A percentile compares a stretch with the other conserved stretches of the same genome.
Conservation (phyloP, 2,797 vertebrate species). For the Myotis myotis region DNA sequence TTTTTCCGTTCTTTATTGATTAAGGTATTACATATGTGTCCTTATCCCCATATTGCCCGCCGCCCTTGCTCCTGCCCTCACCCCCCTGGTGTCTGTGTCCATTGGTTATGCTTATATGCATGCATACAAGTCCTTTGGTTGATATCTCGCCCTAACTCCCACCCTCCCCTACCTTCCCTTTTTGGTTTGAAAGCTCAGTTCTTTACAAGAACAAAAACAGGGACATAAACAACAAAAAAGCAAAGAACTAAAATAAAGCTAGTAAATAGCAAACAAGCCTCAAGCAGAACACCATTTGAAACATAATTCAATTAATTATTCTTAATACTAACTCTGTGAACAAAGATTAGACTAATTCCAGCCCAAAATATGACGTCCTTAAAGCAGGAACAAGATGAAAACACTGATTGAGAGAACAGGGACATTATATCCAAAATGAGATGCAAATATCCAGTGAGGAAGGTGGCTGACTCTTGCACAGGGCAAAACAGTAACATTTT, state of each 20-base stretch:
- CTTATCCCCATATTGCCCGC: no score
- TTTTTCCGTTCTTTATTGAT: no score
- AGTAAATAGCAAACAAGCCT: neutral
- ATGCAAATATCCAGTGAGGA: neutral
- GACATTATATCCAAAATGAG: neutral
- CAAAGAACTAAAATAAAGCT: neutral
- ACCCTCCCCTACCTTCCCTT: no score
- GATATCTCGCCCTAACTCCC: no score
- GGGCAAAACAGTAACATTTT: neutral
- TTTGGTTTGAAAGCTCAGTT: neutral
- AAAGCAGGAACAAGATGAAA: neutral
- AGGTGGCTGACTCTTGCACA: neutral
- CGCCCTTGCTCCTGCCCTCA: no score
- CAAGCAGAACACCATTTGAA: neutral
- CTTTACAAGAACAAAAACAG: neutral
- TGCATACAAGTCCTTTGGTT: no score
- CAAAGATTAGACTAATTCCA: neutral
- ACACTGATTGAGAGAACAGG: neutral
- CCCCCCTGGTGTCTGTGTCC: no score
- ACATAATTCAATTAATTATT: conserved; percentile 26
- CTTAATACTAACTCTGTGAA: neutral
- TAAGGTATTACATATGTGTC: no score
- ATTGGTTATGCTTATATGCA: no score
- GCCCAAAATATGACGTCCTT: neutral
- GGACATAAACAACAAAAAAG: neutral